Evolutionary conservation across 2,113 vertebrate genomes (phyloP).

Genomic region (Psittacus erithacus): DNA sequence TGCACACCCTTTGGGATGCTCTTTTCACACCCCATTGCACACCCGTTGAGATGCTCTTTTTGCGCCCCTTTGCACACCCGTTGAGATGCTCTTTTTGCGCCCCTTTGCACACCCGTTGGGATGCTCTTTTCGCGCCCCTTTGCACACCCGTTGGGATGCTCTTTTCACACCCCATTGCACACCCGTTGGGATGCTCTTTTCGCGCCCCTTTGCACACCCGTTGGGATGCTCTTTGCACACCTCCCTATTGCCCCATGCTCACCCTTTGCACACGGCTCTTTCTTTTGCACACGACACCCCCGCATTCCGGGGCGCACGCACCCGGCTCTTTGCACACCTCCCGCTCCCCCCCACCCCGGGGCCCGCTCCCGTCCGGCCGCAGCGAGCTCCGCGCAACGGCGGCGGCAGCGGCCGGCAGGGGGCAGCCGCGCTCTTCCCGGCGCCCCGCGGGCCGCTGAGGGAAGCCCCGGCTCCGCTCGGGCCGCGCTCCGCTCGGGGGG

Average conservation of each 20-base stretch:
- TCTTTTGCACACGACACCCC: background rate
- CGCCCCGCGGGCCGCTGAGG: background rate
- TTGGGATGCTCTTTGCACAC: too few relatives aligned
- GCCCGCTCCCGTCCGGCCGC: background rate
- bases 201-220: background rate
- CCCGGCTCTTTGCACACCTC: background rate
- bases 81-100: too few relatives aligned
- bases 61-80: rapidly evolving
- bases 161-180: too few relatives aligned
- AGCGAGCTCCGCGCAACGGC: background rate
- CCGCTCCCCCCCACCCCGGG: too few relatives aligned
- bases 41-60: too few relatives aligned
- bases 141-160: too few relatives aligned
- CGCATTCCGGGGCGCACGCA: too few relatives aligned
- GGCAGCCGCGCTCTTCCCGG: constrained; percentile 43
- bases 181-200: background rate
- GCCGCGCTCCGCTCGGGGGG: background rate
- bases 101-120: too few relatives aligned
- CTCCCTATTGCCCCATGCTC: background rate
- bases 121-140: too few relatives aligned
- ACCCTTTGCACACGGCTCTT: background rate
- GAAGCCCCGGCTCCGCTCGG: background rate
- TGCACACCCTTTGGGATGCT: background rate
- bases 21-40: background rate
- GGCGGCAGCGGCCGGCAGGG: background rate